These are phyloP conservation scores for Anarhynchus alexandrinus DNA, from an alignment of 2,113 vertebrate genomes.

Conservation along the genomic window DNA sequence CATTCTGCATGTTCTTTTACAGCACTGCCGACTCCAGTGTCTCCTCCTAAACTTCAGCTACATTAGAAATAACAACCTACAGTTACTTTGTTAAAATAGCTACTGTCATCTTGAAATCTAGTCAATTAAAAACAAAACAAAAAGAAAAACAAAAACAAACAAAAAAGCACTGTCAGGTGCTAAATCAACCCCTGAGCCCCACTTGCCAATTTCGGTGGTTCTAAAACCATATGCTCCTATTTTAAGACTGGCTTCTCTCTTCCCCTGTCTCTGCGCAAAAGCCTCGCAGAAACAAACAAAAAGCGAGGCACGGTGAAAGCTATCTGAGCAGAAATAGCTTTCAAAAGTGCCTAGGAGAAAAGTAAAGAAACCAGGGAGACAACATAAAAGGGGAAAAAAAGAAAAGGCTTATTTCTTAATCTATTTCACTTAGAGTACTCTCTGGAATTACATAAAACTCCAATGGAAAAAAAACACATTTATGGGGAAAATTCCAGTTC, in stretches of 20 bases:
- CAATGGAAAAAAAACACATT: not conserved
- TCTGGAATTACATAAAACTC: not conserved
- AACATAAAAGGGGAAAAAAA: not conserved
- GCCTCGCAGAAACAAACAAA: not conserved
- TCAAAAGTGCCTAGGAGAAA: not conserved
- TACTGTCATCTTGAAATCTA: slow-evolving; percentile 1
- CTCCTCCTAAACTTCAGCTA: slow-evolving; percentile 7
- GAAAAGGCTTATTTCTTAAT: not conserved
- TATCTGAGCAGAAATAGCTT: not conserved
- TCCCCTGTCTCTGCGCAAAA: not conserved
- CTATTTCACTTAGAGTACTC: not conserved
- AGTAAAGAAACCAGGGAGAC: not conserved
- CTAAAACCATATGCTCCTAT: not conserved
- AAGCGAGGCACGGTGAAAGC: not conserved
- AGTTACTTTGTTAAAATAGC: slow-evolving; percentile 15
- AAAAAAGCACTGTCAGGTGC: slow-evolving; percentile 12
- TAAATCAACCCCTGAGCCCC: slow-evolving; percentile 14
- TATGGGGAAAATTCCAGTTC: not conserved
- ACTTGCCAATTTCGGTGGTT: not conserved
- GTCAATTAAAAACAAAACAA: slow-evolving; percentile 19
- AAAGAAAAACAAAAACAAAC: not conserved
- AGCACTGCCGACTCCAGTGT: not conserved
- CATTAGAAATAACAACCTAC: not conserved
- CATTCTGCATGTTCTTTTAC: not conserved
- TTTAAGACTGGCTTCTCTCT: not conserved